Evolutionary conservation across 2,888 invertebrate species (phyloP), one percentile per base, ranked within the genome.

Genomic region (Acleris laterana): DNA sequence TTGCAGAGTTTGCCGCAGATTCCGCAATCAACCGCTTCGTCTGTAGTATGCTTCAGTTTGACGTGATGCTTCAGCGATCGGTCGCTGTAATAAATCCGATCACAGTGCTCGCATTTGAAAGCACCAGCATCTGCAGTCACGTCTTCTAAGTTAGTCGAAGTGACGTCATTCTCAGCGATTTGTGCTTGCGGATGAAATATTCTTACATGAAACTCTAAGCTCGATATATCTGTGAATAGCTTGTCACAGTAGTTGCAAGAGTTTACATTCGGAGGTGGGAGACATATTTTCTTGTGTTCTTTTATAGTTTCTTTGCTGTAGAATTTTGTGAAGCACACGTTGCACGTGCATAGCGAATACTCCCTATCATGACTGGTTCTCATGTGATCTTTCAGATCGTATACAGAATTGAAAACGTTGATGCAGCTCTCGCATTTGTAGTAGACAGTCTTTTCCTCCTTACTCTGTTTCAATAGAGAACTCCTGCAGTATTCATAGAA

Each of bases 161-260:
- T 77, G 22, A 87, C 82, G 5, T 82, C 83, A 0, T 84, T 81
- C 63, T 87, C 88, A 0, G 86, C 84, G 2, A 85, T 78, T 70
- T 88, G 86, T 0, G 85, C 78, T 80, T 87, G 87, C 0, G 89
- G 88, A 61, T 91, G 90, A 46, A 91, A 91, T 0, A 89, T 88
- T 46, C 82, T 73, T 0, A 75, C 79, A 48, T 91, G 91, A 50
- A 91, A 90, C 20, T 89, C 83, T 5, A 90, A 71, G 46, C 91
- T 90, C 0, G 83, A 82, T 0, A 85, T 72, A 46, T 87, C 89
- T 0, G 89, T 90, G 64, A 91, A 91, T 0, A 90, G 68, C 58
- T 87, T 89, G 4, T 90, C 89, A 42, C 90, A 91, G 5, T 84
- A 76, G 2, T 76, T 79, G 68, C 90, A 91, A 13, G 78, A 67